Conservation (phyloP, 2,797 vertebrate species). For the Discoglossus pictus region DNA sequence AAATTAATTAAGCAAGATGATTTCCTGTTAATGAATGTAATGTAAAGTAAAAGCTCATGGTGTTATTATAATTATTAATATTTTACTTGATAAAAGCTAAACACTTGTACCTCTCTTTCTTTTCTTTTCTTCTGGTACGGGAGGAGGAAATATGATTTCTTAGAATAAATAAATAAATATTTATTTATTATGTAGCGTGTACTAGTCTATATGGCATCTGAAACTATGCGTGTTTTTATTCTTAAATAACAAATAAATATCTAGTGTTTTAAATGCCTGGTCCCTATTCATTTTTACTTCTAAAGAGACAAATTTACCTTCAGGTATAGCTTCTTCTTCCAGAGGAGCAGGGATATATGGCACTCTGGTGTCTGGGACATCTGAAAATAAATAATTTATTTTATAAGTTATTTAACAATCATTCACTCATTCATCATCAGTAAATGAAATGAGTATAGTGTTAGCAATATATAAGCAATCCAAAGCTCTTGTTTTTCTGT, state of each 20-base stretch:
- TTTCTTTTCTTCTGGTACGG: conserved; percentile 68
- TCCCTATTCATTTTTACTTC: too few species aligned
- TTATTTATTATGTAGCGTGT: not conserved
- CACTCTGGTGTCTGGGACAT: conserved; percentile 91
- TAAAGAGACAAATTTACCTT: conserved; percentile 73
- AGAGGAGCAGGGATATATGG: conserved; percentile 81
- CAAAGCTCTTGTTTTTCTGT: too few species aligned
- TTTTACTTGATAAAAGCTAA: conserved; percentile 15
- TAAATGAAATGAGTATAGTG: too few species aligned
- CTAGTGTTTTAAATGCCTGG: too few species aligned
- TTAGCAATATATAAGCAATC: too few species aligned
- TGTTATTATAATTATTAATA: too few species aligned
- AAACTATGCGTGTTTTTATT: too few species aligned
- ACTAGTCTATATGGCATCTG: not conserved
- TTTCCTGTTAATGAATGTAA: conserved; percentile 12
- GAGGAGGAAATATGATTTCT: conserved; percentile 63
- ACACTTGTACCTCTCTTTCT: conserved; percentile 59
- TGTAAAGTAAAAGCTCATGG: not conserved
- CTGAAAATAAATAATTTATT: conserved; percentile 66
- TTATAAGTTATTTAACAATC: not conserved
- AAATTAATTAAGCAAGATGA: conserved; percentile 1
- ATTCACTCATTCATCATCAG: too few species aligned
- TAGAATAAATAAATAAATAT: conserved; percentile 44
- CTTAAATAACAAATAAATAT: too few species aligned
- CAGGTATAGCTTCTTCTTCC: conserved; percentile 69